phyloP scores from a whole-genome alignment of 2,113 vertebrate genomes.

The Xiphophorus hellerii region DNA sequence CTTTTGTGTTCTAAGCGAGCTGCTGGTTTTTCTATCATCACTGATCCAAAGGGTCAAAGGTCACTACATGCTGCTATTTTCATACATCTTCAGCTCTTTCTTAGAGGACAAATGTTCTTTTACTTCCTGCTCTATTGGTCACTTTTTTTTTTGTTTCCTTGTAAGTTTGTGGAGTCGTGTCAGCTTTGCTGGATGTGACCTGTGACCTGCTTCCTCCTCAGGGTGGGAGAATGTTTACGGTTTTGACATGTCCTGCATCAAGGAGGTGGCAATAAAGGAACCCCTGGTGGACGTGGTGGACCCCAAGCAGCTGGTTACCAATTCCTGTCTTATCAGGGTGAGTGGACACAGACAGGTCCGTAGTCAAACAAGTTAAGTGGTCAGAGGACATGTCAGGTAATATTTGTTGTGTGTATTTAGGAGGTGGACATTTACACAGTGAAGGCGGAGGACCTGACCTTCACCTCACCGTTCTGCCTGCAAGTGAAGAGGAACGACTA shows the following conservation, averaged over 20 bases:
- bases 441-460: slow-evolving; percentile 91
- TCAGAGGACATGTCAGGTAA: background rate
- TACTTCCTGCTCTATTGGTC: no score
- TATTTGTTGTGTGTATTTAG: slow-evolving; percentile 62
- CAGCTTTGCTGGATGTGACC: background rate
- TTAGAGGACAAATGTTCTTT: no score
- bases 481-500: slow-evolving; percentile 94
- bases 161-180: no score
- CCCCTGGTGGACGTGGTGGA: slow-evolving; percentile 93
- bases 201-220: slow-evolving; percentile 40
- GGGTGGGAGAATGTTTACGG: slow-evolving; percentile 97
- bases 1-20: no score
- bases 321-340: slow-evolving; percentile 92
- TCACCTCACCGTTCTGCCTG: slow-evolving; percentile 93
- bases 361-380: background rate
- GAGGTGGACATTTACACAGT: slow-evolving; percentile 96
- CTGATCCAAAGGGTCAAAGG: no score
- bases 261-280: slow-evolving; percentile 93
- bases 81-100: no score
- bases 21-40: no score
- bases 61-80: no score
- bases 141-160: background rate
- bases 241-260: slow-evolving; percentile 95
- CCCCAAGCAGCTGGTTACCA: slow-evolving; percentile 92
- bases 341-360: background rate